These are phyloP conservation scores for Junonia oenone DNA, from an alignment of 2,888 invertebrate species.

Conservation along the genomic window DNA sequence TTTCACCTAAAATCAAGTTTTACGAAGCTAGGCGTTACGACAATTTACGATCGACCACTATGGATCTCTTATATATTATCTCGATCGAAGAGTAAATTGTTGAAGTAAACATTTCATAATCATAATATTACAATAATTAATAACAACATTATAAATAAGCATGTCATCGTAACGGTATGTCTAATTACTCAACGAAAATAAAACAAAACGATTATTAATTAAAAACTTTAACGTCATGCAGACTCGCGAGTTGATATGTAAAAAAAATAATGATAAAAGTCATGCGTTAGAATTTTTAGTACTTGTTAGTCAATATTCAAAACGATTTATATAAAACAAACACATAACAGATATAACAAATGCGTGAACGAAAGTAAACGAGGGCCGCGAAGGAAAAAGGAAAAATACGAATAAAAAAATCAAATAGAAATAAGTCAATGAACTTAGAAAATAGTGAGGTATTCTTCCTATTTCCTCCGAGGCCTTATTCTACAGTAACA, in stretches of 20 bases:
- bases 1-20: conserved; percentile 71
- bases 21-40: conserved; percentile 63
- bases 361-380: conserved; percentile 41
- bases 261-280: conserved; percentile 51
- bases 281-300: conserved; percentile 76
- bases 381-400: conserved; percentile 57
- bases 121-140: conserved; percentile 36
- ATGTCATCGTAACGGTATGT: conserved; percentile 55
- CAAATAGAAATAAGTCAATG: conserved; percentile 43
- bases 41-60: conserved; percentile 46
- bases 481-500: conserved; percentile 48
- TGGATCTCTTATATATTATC: too few relatives aligned
- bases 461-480: conserved; percentile 60
- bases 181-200: conserved; percentile 28
- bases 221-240: conserved; percentile 62
- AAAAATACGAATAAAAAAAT: conserved; percentile 51
- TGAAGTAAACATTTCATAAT: conserved; percentile 69
- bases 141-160: conserved; percentile 45
- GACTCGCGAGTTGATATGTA: conserved; percentile 68
- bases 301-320: conserved; percentile 75
- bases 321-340: conserved; percentile 42
- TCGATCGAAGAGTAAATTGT: conserved; percentile 48
- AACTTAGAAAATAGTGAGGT: conserved; percentile 53
- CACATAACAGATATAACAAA: conserved; percentile 34
- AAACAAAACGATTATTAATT: conserved; percentile 41